A percentile compares a stretch with the other conserved stretches of the same genome.
These are phyloP conservation scores for Corythornis vintsioides DNA, from an alignment of 2,113 vertebrate species.

Conservation along the genomic window DNA sequence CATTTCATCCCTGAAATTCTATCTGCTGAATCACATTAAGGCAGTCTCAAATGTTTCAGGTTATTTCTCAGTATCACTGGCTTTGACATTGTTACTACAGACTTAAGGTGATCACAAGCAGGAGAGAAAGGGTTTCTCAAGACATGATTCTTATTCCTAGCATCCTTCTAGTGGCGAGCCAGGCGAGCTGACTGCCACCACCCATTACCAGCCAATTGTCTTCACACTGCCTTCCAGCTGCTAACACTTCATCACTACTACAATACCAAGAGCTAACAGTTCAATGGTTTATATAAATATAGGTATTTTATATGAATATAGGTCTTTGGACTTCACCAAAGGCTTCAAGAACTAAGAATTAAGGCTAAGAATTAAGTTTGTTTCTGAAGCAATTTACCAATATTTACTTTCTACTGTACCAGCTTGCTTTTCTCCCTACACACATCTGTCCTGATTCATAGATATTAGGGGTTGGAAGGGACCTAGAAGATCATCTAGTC, in stretches of 20 bases:
- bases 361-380: fast-evolving
- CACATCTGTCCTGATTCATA: constrained; percentile 9
- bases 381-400: constrained; percentile 26
- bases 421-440: constrained; percentile 44
- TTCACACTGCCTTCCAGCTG: background rate
- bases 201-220: background rate
- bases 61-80: background rate
- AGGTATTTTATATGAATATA: background rate
- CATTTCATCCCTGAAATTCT: background rate
- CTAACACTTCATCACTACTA: background rate
- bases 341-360: background rate
- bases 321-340: background rate
- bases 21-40: background rate
- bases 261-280: background rate
- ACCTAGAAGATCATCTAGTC: too few relatives aligned
- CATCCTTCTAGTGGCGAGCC: background rate
- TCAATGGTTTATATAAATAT: background rate
- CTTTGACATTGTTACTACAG: background rate
- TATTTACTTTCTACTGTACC: constrained; percentile 51
- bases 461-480: too few relatives aligned
- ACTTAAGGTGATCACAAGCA: background rate
- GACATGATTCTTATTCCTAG: background rate
- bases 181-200: background rate
- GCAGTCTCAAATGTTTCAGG: background rate
- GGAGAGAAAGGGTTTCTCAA: background rate